Evolutionary conservation across 2,888 invertebrate species (phyloP).

Genomic region (Tenthredo notha): DNA sequence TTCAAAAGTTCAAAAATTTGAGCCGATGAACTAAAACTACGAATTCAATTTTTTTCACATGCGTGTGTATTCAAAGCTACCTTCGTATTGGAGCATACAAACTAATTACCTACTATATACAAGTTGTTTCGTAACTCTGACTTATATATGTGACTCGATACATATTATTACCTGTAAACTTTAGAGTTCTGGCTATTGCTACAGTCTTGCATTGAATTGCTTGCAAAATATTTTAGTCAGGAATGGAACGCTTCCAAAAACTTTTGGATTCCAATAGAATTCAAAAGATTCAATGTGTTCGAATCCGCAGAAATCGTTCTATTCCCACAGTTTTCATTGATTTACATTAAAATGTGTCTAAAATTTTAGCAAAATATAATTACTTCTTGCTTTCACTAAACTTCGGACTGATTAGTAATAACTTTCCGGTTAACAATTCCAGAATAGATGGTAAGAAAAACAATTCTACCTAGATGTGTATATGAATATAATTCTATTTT

Average conservation of each 20-base stretch:
- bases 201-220: slow-evolving; percentile 64
- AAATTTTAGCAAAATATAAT: not conserved
- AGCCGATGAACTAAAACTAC: not conserved
- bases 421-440: not conserved
- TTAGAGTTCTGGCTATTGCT: slow-evolving; percentile 27
- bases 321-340: not conserved
- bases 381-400: not conserved
- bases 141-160: not conserved
- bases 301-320: not conserved
- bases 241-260: not conserved
- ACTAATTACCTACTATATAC: slow-evolving; percentile 51
- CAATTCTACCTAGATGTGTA: not conserved
- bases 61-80: not conserved
- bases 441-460: not conserved
- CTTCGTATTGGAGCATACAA: slow-evolving; percentile 51
- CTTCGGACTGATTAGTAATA: not conserved
- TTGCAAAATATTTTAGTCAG: slow-evolving; percentile 57
- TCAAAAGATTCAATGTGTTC: not conserved
- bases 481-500: not conserved
- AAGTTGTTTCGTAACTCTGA: slow-evolving; percentile 36
- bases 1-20: not conserved
- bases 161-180: not conserved
- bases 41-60: not conserved
- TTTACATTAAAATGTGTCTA: not conserved
- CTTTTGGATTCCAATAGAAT: not conserved